Percentiles rank a stretch among this genome's conserved stretches.
Conservation (phyloP, 2,113 vertebrate species). For the Zapus hudsonius region DNA sequence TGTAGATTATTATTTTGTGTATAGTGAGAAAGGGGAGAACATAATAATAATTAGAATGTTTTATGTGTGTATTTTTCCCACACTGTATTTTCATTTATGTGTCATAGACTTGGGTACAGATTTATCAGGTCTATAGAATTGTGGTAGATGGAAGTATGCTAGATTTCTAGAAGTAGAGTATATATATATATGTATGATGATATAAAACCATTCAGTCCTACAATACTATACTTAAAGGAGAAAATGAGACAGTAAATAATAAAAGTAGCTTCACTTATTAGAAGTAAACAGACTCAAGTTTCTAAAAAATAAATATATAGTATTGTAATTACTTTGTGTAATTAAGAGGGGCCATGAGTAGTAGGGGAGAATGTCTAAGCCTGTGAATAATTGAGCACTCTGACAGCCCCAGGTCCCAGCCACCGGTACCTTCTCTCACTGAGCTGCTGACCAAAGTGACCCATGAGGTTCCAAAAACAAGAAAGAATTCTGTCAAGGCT, state of each 20-base stretch:
- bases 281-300: not conserved
- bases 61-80: not conserved
- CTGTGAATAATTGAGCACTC: no score
- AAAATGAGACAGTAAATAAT: constrained; percentile 9
- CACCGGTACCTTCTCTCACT: no score
- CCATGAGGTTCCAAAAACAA: no score
- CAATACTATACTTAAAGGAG: not conserved
- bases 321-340: no score
- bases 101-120: not conserved
- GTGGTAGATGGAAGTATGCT: not conserved
- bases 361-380: no score
- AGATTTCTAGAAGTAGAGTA: not conserved
- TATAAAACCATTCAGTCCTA: no score
- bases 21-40: not conserved
- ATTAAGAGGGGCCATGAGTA: no score
- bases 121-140: not conserved
- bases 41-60: not conserved
- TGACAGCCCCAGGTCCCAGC: no score
- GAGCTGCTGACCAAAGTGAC: no score
- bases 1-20: not conserved
- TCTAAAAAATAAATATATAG: not conserved
- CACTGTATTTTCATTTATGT: not conserved
- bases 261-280: constrained; percentile 5
- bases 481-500: no score
- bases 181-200: not conserved